Evolutionary conservation across 1,140 invertebrate species (phyloP), one percentile per base, ranked within the genome.

Genomic region (Trypoxylus dichotomus): DNA sequence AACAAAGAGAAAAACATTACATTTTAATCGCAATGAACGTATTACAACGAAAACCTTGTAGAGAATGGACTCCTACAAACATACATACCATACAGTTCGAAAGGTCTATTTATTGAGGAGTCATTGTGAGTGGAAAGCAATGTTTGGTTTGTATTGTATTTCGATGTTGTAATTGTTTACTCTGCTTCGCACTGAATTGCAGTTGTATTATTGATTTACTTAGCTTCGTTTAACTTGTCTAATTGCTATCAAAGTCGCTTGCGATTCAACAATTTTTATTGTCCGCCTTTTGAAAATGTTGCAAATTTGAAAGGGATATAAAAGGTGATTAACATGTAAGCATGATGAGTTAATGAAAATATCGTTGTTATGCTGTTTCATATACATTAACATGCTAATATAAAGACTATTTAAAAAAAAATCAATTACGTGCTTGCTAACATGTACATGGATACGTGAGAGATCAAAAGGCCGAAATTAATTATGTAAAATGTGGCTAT

Each of bases 151-250:
- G 60, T 68, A 27, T 68, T 68, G 24, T 24, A 24, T 68, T 68
- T 29, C 60, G 24, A 68, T 29, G 60, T 68, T 29, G 47, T 68
- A 68, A 68, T 68, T 68, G 60, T 68, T 68, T 68, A 68, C 60
- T 29, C 13, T 68, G 7, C 25, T 10, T 29, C 11, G 10, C 5
- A 8, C 27, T 29, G 19, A 24, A 68, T 29, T 68, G 21, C 21
- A 54, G 47, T 13, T 25, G 13, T 7, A 68, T 24, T 68, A 68
- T 24, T 13, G 24, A 68, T 68, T 68, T 68, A 68, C 21, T 68
- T 68, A 68, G 11, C 21, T 68, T 24, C 21, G 24, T 68, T 68
- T 27, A 6, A 1, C 3, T 6, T 13, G 60, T 68, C 32, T 37
- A 54, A n/a, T 54, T 54, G 6, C 19, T n/a, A n/a, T 37, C 32